A percentile compares a stretch with the other conserved stretches of the same genome.
Evolutionary conservation across 2,797 vertebrate species (phyloP).

Genomic region (Thamnophis elegans): DNA sequence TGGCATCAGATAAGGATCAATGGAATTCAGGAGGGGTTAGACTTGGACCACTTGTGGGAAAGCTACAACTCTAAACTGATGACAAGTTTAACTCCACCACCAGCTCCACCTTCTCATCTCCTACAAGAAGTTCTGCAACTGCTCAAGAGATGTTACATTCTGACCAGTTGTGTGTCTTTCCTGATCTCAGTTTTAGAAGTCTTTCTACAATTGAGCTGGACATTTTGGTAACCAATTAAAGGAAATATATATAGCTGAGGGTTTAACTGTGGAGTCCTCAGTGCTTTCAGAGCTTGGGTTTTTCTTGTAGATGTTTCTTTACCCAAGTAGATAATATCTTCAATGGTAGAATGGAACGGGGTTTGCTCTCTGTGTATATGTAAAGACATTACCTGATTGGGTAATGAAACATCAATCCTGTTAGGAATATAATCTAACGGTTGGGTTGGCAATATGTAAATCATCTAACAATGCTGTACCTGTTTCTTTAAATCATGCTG

Average conservation of each 20-base stretch:
- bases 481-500: too few species aligned
- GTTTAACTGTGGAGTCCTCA: not conserved
- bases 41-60: not conserved
- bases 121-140: not conserved
- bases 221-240: not conserved
- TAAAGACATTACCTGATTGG: not conserved
- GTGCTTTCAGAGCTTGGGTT: not conserved
- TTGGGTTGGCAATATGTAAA: too few species aligned
- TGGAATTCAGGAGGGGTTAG: not conserved
- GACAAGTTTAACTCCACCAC: not conserved
- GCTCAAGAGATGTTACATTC: not conserved
- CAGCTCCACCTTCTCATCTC: not conserved
- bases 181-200: not conserved
- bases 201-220: not conserved
- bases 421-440: too few species aligned
- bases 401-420: not conserved
- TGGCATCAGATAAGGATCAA: not conserved
- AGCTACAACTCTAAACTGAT: not conserved
- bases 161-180: not conserved
- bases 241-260: not conserved
- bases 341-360: not conserved
- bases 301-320: not conserved
- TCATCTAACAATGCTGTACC: too few species aligned
- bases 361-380: not conserved
- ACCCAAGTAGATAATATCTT: not conserved